These are phyloP conservation scores for Chelmon rostratus DNA, from an alignment of 2,797 vertebrate species.

Conservation along the genomic window DNA sequence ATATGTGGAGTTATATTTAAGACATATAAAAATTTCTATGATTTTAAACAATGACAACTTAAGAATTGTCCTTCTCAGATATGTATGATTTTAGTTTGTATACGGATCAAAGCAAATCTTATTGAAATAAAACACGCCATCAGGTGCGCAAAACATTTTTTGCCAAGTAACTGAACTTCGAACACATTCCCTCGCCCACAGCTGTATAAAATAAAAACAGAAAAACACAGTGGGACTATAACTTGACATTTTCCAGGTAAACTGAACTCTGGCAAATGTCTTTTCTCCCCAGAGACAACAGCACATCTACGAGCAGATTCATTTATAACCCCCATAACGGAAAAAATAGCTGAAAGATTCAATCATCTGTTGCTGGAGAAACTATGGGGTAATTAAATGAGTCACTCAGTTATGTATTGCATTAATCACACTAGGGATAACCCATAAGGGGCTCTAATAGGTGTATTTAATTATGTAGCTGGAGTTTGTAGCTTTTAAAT, in stretches of 20 bases:
- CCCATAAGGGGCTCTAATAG: conserved; percentile 60
- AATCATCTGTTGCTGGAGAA: conserved; percentile 57
- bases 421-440: conserved; percentile 74
- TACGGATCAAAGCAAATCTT: neutral
- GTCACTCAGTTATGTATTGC: conserved; percentile 58
- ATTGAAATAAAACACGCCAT: neutral
- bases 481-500: conserved; percentile 46
- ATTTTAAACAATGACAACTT: neutral
- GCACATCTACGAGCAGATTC: conserved; percentile 33
- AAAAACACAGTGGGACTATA: conserved; percentile 4
- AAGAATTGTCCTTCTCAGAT: neutral
- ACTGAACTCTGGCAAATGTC: conserved; percentile 12
- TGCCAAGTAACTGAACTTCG: neutral
- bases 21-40: too few relatives aligned
- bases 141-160: neutral
- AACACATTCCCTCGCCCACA: neutral
- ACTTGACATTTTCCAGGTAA: conserved; percentile 45
- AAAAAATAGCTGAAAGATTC: conserved; percentile 58
- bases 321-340: conserved; percentile 58
- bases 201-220: conserved; percentile 19
- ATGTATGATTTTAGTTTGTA: neutral
- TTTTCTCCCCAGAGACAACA: conserved; percentile 3
- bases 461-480: conserved; percentile 68
- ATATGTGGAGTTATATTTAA: neutral
- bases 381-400: conserved; percentile 72